phyloP scores from a whole-genome alignment of 2,888 invertebrate genomes.

The Apotomis turbidana region DNA sequence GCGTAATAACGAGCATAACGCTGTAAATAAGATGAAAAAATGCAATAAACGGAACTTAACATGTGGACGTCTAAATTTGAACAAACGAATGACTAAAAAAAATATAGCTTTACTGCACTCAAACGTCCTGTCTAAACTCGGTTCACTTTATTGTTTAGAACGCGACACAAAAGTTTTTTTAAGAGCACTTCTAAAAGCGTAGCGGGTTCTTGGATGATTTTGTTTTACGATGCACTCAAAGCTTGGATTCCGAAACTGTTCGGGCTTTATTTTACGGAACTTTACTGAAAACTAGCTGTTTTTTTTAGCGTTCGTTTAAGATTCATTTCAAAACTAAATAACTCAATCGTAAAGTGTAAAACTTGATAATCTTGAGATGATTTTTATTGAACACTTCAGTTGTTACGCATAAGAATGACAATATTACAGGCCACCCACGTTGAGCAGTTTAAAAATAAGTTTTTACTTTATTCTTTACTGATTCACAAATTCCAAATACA shows the following conservation, averaged over 20 bases:
- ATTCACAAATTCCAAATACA: too few relatives aligned
- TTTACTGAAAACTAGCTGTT: conserved; percentile 22
- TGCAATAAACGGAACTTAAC: conserved; percentile 47
- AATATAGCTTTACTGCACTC: conserved; percentile 69
- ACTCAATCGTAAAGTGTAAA: too few relatives aligned
- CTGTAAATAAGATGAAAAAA: conserved; percentile 27
- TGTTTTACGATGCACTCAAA: conserved; percentile 45
- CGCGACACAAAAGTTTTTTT: conserved; percentile 78
- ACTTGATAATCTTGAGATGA: too few relatives aligned
- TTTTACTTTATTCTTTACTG: too few relatives aligned
- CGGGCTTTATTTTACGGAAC: conserved; percentile 34
- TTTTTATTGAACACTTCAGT: too few relatives aligned
- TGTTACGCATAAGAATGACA: too few relatives aligned
- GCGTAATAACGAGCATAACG: conserved; percentile 29
- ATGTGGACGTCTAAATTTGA: conserved; percentile 75
- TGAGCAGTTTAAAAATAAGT: too few relatives aligned
- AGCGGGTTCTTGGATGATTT: conserved; percentile 48
- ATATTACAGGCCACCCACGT: too few relatives aligned
- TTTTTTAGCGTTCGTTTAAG: conserved; percentile 13
- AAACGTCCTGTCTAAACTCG: conserved; percentile 54
- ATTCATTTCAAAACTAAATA: neutral
- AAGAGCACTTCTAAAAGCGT: conserved; percentile 65
- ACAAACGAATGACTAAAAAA: conserved; percentile 71
- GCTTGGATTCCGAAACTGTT: conserved; percentile 40
- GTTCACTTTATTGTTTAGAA: conserved; percentile 75